Evolutionary conservation across 2,888 invertebrate genomes (phyloP).

Genomic region (Athalia cordata): DNA sequence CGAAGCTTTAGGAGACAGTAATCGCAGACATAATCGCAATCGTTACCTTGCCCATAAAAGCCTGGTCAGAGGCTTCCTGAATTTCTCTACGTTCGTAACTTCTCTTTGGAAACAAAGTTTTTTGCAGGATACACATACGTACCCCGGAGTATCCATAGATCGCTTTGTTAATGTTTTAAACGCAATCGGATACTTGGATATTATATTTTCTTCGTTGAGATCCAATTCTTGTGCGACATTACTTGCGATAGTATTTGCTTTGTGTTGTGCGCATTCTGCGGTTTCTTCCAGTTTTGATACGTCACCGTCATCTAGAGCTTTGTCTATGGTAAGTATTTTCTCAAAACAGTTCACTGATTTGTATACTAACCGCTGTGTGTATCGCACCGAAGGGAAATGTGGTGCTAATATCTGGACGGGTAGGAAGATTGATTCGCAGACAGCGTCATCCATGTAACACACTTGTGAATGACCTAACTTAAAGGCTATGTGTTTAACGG

Average conservation of each 20-base stretch:
- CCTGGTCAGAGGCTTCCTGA: constrained; percentile 55
- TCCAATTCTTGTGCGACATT: too few species aligned
- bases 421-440: constrained; percentile 51
- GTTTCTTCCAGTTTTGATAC: too few species aligned
- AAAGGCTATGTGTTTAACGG: neutral
- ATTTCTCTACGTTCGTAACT: constrained; percentile 46
- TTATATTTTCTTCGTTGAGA: too few species aligned
- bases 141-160: constrained; percentile 50
- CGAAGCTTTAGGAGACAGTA: constrained; percentile 40
- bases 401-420: constrained; percentile 45
- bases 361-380: too few species aligned
- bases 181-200: too few species aligned
- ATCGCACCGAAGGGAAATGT: too few species aligned
- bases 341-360: constrained; percentile 28
- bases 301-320: constrained; percentile 36
- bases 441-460: constrained; percentile 42
- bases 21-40: constrained; percentile 31
- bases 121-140: constrained; percentile 52
- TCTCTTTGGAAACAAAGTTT: constrained; percentile 52
- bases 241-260: too few species aligned
- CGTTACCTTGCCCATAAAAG: constrained; percentile 47
- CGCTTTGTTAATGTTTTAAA: neutral
- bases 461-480: constrained; percentile 46
- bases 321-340: constrained; percentile 39
- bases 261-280: too few species aligned